Conservation (phyloP, 2,888 invertebrate species). For the Machimus atricapillus region DNA sequence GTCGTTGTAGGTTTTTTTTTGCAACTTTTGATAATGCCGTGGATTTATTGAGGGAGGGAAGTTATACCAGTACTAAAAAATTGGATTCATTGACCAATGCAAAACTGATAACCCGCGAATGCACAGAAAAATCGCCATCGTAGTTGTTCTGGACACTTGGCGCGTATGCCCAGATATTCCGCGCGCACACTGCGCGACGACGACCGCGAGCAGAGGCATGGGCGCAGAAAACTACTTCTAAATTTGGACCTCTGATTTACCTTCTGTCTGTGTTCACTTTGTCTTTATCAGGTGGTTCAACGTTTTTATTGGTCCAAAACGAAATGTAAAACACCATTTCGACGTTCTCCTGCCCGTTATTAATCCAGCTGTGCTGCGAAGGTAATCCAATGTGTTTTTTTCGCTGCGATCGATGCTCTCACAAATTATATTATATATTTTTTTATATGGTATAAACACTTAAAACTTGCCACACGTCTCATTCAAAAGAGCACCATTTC, state of each 20-base stretch:
- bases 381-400: background rate
- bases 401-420: background rate
- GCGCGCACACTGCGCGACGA: background rate
- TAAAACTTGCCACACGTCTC: conserved; percentile 12
- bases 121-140: background rate
- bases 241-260: conserved; percentile 43
- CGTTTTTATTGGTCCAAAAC: conserved; percentile 55
- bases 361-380: conserved; percentile 1
- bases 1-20: background rate
- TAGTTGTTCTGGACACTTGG: background rate
- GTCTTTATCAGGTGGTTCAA: conserved; percentile 61
- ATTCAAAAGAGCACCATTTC: background rate
- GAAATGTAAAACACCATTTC: conserved; percentile 60
- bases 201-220: background rate
- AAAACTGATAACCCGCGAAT: conserved; percentile 1
- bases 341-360: conserved; percentile 28
- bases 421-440: background rate
- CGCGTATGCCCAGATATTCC: background rate
- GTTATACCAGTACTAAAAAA: background rate
- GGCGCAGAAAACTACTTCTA: conserved; percentile 1
- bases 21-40: background rate
- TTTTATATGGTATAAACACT: background rate
- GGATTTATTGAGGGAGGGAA: background rate
- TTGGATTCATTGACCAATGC: background rate
- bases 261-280: conserved; percentile 52